Base-by-base conservation (phyloP, 1,140 invertebrate genomes). In the Drosophila lacertosa region DNA sequence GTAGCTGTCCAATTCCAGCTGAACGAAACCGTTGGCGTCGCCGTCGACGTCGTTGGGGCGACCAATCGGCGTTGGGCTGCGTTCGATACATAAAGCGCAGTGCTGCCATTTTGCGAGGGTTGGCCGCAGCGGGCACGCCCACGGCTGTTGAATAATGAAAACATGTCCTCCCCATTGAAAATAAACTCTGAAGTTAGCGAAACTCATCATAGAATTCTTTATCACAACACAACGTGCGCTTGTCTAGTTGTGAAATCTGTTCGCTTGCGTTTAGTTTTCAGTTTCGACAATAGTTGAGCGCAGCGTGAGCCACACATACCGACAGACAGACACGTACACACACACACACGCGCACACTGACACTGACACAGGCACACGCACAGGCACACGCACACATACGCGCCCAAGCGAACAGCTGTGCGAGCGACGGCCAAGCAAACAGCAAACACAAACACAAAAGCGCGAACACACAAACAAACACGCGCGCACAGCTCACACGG, bases 171-270 rank as follows among this genome's bases (percentile, higher is more conserved):
- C 83, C 83, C 89, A 86, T 86, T 86, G 82, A 89, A 90, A 90
- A 90, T 90, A 90, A 89, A 90, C 74, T 89, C 83, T 77, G 89
- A 89, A 90, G 89, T 86, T 90, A 90, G 89, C 84, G 77, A 90
- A 90, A 90, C 89, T 90, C 89, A 90, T 90, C 89, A 90, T 90
- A 90, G 89, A 90, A 90, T 90, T 90, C 89, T 90, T 90, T 89
- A 90, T 90, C 89, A 90, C 89, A 90, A 88, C 82, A 78, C 77
- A 76, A 86, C 81, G 81, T 77, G 82, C 83, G 74, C 77, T 90
- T 90, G 89, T 90, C 89, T 90, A 90, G 89, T 90, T 90, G 89
- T 90, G 83, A 90, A 90, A 90, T 90, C 89, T 89, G 89, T 90
- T 84, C 86, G 81, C 83, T 77, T 75, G 77, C 81, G 89, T 82